Conservation (phyloP, 2,113 vertebrate species). For the Microtus richardsoni region DNA sequence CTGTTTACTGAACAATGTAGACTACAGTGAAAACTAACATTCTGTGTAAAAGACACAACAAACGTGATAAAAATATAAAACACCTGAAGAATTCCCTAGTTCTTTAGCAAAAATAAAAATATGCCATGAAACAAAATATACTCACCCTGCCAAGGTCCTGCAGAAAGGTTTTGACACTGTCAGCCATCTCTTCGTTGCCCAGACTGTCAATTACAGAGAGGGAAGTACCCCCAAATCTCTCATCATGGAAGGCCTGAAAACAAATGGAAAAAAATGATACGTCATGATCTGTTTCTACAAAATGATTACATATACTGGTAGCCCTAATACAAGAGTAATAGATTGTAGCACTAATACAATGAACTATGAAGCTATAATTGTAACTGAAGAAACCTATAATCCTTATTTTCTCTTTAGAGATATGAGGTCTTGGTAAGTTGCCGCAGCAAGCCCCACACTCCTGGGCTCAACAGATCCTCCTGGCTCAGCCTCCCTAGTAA, state of each 20-base stretch:
- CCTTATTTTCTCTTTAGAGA: not conserved
- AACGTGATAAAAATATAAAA: not conserved
- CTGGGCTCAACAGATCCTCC: not conserved
- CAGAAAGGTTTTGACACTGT: slow-evolving; percentile 97
- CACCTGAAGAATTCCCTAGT: not conserved
- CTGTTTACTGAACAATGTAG: not conserved
- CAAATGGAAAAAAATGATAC: not conserved
- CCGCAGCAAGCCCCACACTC: not conserved
- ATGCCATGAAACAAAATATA: not conserved
- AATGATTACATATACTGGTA: not conserved
- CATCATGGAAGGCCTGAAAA: slow-evolving; percentile 89
- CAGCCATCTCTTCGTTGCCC: slow-evolving; percentile 93
- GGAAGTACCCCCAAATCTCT: slow-evolving; percentile 86
- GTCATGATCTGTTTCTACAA: not conserved
- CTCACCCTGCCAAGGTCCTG: slow-evolving; percentile 96
- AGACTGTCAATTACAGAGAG: slow-evolving; percentile 94
- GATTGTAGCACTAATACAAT: not conserved
- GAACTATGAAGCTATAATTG: not conserved
- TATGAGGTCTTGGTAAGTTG: not conserved
- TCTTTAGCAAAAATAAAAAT: not conserved
- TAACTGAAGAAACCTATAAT: slow-evolving; percentile 22
- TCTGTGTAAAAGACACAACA: not conserved
- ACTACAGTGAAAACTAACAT: not conserved
- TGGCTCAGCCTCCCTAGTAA: not conserved
- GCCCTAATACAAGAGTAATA: not conserved